Evolutionary conservation across 2,113 vertebrate genomes (phyloP).

Genomic region (Peromyscus maniculatus): DNA sequence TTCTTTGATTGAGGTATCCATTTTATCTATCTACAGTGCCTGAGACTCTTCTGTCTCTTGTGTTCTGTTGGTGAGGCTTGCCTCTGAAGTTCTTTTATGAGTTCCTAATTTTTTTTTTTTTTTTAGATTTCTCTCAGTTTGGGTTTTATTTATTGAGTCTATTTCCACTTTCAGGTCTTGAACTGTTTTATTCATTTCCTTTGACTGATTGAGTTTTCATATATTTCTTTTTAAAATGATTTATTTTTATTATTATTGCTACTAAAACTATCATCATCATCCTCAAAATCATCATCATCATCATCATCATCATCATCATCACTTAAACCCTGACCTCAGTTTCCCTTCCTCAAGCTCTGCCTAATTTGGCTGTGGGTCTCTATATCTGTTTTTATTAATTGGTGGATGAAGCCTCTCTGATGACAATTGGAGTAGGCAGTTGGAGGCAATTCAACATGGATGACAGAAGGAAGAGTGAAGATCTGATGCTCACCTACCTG

Average conservation of each 20-base stretch:
- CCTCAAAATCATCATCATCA: too few relatives aligned
- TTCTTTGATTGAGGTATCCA: neutral
- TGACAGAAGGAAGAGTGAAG: neutral
- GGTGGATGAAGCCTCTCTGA: too few relatives aligned
- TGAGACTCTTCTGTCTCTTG: neutral
- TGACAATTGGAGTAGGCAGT: too few relatives aligned
- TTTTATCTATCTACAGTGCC: neutral
- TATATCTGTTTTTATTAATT: too few relatives aligned
- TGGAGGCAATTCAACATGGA: neutral
- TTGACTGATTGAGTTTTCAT: neutral
- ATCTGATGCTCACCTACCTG: neutral
- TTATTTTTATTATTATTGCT: too few relatives aligned
- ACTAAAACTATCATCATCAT: too few relatives aligned
- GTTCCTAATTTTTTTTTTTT: neutral
- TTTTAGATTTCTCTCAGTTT: neutral
- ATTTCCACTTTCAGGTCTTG: neutral
- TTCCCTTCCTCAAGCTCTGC: too few relatives aligned
- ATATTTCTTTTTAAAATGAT: neutral
- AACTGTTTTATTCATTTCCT: neutral
- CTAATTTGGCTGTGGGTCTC: too few relatives aligned
- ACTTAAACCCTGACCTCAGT: too few relatives aligned
- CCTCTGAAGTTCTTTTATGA: neutral
- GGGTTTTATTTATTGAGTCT: neutral
- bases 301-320: too few relatives aligned
- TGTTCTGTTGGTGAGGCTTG: neutral